Conservation (phyloP, 2,797 vertebrate species). For the Acanthurus tractus region DNA sequence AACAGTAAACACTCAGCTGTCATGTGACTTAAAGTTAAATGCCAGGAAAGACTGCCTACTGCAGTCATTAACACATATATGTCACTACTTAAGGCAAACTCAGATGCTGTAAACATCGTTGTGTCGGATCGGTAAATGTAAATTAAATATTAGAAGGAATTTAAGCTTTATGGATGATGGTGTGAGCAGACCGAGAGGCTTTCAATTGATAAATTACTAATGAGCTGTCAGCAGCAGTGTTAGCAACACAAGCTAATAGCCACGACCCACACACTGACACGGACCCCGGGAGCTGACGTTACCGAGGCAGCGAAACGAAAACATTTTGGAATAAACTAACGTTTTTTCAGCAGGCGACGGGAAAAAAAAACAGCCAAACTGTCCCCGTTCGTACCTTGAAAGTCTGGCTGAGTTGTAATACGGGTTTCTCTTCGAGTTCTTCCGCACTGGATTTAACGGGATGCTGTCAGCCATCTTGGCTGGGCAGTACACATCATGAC, state of each 20-base stretch:
- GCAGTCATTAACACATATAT: not conserved
- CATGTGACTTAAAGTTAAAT: conserved; percentile 53
- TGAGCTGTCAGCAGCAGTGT: conserved; percentile 32
- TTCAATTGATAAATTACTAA: conserved; percentile 27
- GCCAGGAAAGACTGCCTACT: not conserved
- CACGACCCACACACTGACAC: conserved; percentile 8
- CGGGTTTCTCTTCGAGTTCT: conserved; percentile 85
- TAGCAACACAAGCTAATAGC: conserved; percentile 69
- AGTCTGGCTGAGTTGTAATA: conserved; percentile 88
- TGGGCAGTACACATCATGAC: conserved; percentile 68
- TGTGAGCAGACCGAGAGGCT: not conserved
- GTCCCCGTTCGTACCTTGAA: conserved; percentile 85
- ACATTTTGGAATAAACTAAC: not conserved
- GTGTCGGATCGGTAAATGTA: not conserved
- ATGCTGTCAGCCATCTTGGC: conserved; percentile 95
- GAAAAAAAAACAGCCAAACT: not conserved
- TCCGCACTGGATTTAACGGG: conserved; percentile 89
- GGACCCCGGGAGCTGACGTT: not conserved
- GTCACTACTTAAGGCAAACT: not conserved
- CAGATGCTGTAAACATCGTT: no score
- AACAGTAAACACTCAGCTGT: conserved; percentile 1
- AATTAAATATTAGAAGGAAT: not conserved
- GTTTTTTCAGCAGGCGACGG: not conserved
- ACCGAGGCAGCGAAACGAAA: not conserved
- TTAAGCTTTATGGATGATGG: not conserved